Conservation (phyloP, 2,888 invertebrate genomes). For the Chymomyza procnemis region DNA sequence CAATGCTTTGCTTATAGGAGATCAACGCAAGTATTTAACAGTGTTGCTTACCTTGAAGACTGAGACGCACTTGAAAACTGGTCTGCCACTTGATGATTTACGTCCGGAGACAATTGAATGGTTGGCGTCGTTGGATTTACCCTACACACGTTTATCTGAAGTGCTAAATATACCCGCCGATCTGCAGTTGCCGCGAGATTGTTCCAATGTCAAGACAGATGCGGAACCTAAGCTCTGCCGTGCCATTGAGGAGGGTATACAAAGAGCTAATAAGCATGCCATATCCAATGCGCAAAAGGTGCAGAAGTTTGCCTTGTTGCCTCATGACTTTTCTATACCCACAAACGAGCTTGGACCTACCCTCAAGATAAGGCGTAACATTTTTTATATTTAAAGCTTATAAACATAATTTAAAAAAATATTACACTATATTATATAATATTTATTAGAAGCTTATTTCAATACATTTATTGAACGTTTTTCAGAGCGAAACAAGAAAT, state of each 20-base stretch:
- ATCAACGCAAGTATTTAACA: conserved; percentile 90
- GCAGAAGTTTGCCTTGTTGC: conserved; percentile 91
- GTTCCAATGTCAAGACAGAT: conserved; percentile 77
- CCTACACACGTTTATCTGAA: conserved; percentile 84
- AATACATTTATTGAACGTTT: too few species aligned
- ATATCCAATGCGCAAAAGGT: conserved; percentile 92
- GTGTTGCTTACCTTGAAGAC: conserved; percentile 90
- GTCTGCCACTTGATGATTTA: conserved; percentile 85
- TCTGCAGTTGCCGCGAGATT: conserved; percentile 71
- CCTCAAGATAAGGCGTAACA: conserved; percentile 88
- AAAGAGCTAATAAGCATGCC: conserved; percentile 86
- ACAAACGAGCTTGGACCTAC: conserved; percentile 94
- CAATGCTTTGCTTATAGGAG: conserved; percentile 92
- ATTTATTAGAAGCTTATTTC: too few species aligned
- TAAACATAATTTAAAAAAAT: background rate
- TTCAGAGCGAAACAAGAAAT: too few species aligned
- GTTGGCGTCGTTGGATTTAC: conserved; percentile 83
- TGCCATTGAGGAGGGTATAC: conserved; percentile 88
- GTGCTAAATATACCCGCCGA: conserved; percentile 77
- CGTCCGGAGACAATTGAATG: conserved; percentile 84
- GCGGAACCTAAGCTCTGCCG: conserved; percentile 81
- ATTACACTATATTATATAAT: too few species aligned
- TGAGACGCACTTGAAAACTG: conserved; percentile 84
- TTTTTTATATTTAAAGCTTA: conserved; percentile 79
- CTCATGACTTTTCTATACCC: conserved; percentile 89